Base-by-base conservation (phyloP, 1,140 invertebrate genomes). In the Caenorhabditis tropicalis region DNA sequence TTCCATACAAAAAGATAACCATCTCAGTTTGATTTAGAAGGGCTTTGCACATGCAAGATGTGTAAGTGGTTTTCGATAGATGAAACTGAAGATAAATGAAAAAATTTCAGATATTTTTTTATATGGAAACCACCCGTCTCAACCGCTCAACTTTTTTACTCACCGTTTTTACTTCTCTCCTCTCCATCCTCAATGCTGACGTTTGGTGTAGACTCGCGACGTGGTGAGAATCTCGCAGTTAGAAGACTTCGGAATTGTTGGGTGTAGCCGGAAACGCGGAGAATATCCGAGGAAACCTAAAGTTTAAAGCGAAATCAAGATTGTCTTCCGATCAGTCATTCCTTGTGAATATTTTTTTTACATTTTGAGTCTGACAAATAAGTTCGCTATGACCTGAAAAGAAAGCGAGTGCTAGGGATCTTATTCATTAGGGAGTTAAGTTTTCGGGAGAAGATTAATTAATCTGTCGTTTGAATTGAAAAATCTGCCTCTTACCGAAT, bases 251-350 rank as follows among this genome's bases (percentile, higher is more conserved):
- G 85, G 82, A 85, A 86, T 36, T 86, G 85, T 29, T 86, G 80
- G 43, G 85, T 82, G 60, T 86, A 86, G 5, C 85, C 85, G 31
- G 79, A 82, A 27, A 86, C 85, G 12, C 85, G 85, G 12, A 86
- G 83, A 39, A 86, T 86, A 46, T 86, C 85, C 1, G 85, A 86
- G 19, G 79, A 82, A 6, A 86, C 85, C 85, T 86, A 79, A 74
- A 86, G 85, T 2, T 6, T 51, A 6, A 80, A 39, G 19, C 12
- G 21, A n/a, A n/a, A 51, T 15, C 4, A 19, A 19, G 15, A 51
- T n/a, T 5, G n/a, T 15, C 15, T 16, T n/a, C 7, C 24, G 49
- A 51, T 51, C 6, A 4, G 49, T 6, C 6, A n/a, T 51, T 51
- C 49, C 49, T 9, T 51, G 21, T 51, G 49, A 51, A 51, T 43